A percentile compares a stretch with the other conserved stretches of the same genome.
Conservation (phyloP, 2,113 vertebrate species). For the Eulacestoma nigropectus region DNA sequence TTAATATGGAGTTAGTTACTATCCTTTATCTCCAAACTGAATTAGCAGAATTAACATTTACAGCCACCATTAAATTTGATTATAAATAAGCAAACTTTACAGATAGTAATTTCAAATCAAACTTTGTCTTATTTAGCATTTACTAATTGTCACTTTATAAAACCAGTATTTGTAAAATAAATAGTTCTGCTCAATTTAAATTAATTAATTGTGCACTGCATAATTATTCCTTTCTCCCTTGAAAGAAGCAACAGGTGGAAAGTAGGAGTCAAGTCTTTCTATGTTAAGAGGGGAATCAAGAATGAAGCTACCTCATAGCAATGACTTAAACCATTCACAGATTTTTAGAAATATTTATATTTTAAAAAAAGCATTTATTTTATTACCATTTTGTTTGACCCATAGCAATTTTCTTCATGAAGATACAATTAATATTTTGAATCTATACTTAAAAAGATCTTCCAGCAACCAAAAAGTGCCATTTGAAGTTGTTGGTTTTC, state of each 20-base stretch:
- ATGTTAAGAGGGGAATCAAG: neutral
- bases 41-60: slow-evolving; percentile 60
- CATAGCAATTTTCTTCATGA: neutral
- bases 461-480: neutral
- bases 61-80: slow-evolving; percentile 25
- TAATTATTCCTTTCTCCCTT: neutral
- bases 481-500: neutral
- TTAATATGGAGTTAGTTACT: slow-evolving; percentile 2
- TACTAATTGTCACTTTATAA: slow-evolving; percentile 47
- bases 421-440: neutral
- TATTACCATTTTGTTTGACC: neutral
- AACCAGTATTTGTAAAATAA: slow-evolving; percentile 37
- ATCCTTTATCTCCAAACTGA: neutral
- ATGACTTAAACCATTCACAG: neutral
- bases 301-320: neutral
- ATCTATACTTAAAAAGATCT: neutral
- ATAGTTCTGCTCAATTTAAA: slow-evolving; percentile 51
- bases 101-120: slow-evolving; percentile 41
- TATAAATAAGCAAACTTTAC: slow-evolving; percentile 44
- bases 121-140: slow-evolving; percentile 49
- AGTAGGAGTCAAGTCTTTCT: neutral
- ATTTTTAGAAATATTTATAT: neutral
- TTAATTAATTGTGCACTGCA: neutral
- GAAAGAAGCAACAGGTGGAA: neutral
- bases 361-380: neutral